These are phyloP conservation scores for Lutjanus argentimaculatus DNA, from an alignment of 2,797 vertebrate species.

Conservation along the genomic window DNA sequence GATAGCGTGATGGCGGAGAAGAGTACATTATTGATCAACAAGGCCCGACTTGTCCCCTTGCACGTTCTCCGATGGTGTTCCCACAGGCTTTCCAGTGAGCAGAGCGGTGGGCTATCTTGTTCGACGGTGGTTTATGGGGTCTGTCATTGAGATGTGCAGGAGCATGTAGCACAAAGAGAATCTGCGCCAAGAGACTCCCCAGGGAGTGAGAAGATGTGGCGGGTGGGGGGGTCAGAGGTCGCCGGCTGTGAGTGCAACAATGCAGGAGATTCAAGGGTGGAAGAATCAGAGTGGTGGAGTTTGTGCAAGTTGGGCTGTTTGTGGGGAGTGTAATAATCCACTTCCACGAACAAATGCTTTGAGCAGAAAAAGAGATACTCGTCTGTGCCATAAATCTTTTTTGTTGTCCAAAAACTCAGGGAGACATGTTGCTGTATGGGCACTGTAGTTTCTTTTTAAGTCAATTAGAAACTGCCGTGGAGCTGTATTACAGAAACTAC, in stretches of 20 bases:
- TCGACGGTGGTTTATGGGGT: constrained; percentile 71
- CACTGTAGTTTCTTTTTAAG: neutral
- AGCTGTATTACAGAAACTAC: neutral
- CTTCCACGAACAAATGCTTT: constrained; percentile 1
- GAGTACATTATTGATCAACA: constrained; percentile 80
- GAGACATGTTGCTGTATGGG: neutral
- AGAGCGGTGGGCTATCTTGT: constrained; percentile 62
- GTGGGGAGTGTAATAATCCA: neutral
- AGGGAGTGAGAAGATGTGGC: constrained; percentile 34
- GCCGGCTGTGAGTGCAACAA: constrained; percentile 39
- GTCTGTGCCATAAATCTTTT: neutral
- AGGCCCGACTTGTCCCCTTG: constrained; percentile 60
- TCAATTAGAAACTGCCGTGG: neutral
- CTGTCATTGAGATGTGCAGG: constrained; percentile 70
- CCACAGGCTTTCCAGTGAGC: constrained; percentile 57
- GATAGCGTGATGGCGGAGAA: constrained; percentile 57
- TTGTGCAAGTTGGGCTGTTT: constrained; percentile 12
- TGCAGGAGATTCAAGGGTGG: constrained; percentile 27
- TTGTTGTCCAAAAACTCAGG: neutral
- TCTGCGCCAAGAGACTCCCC: constrained; percentile 27
- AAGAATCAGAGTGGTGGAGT: constrained; percentile 12
- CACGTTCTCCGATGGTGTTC: constrained; percentile 56
- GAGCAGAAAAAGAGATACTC: neutral
- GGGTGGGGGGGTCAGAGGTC: constrained; percentile 54
- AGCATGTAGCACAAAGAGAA: constrained; percentile 48